Conservation (phyloP, 2,113 vertebrate species). For the Odocoileus virginianus region DNA sequence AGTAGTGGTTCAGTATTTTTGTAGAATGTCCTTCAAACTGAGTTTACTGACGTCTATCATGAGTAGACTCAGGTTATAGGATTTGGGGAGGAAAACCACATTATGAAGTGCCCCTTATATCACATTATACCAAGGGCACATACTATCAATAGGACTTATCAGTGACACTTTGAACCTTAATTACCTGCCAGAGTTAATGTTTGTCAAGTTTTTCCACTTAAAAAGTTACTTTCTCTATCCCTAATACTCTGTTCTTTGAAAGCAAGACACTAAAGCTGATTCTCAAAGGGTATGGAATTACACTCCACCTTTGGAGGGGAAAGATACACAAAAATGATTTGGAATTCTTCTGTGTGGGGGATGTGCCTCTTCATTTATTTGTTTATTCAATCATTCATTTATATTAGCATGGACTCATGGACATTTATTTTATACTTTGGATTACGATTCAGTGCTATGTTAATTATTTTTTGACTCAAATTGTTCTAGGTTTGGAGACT, state of each 20-base stretch:
- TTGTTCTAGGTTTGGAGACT: not conserved
- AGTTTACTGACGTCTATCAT: not conserved
- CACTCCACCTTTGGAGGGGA: not conserved
- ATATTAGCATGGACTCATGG: not conserved
- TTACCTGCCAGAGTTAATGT: not conserved
- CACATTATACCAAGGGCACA: not conserved
- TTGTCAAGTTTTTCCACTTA: not conserved
- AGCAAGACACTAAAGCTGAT: not conserved
- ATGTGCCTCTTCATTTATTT: not conserved
- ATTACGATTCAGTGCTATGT: not conserved
- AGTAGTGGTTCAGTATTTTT: not conserved
- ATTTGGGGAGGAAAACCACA: not conserved
- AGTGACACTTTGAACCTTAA: not conserved
- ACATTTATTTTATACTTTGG: constrained; percentile 7
- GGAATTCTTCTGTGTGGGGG: not conserved
- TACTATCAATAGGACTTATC: not conserved
- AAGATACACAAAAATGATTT: not conserved
- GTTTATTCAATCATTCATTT: not conserved
- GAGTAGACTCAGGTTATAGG: not conserved
- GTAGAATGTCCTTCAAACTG: not conserved
- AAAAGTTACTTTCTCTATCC: not conserved
- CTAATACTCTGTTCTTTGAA: not conserved
- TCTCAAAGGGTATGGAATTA: not conserved
- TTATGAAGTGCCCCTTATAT: not conserved
- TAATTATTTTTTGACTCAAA: not conserved